Base-by-base conservation (phyloP, 1,140 invertebrate genomes). In the Drosophila varians region DNA sequence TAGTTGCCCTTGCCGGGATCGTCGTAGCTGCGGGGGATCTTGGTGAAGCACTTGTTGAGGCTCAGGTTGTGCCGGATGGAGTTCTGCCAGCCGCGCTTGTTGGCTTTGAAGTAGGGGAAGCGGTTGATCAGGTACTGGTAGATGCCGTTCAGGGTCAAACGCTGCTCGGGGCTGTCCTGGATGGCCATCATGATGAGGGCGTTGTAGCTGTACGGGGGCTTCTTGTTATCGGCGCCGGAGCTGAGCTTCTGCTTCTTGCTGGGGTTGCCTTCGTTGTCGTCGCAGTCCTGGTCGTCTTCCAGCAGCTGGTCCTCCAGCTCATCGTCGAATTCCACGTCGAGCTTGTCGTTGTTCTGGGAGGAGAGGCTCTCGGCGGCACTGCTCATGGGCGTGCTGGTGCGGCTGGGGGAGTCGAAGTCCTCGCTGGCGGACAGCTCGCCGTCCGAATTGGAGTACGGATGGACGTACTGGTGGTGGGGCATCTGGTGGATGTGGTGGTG, bases 171-270 rank as follows among this genome's bases (percentile, higher is more conserved):
- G 78, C 97, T 98, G 68, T 97, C 95, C 19, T 97, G 93, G 40
- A 99, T 99, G 7, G 99, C 99, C 98, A 99, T 99, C 98, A 99
- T 99, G 87, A 99, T 99, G 19, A 99, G 93, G 0, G 98, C 98
- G 92, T 99, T 99, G 93, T 99, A 99, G 90, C 97, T 98, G 92
- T 97, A 99, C 0, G 97, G 96, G 0, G 99, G 99, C 86, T 99
- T 99, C 78, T 97, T 96, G 87, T 94, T 94, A 93, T 84, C 94
- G 57, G 28, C 91, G 91, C 21, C 92, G 55, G 55, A 26, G 49
- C 60, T 68, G 14, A 60, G n/a, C 40, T 92, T 56, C 64, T 88
- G 82, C 65, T 91, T 88, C 57, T 86, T 87, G 79, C 79, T 82
- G 49, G 80, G 83, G 34, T 84, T 79, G 38, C 53, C 70, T 16